Conservation (phyloP, 1,140 invertebrate genomes). For the Cotesia glomerata region DNA sequence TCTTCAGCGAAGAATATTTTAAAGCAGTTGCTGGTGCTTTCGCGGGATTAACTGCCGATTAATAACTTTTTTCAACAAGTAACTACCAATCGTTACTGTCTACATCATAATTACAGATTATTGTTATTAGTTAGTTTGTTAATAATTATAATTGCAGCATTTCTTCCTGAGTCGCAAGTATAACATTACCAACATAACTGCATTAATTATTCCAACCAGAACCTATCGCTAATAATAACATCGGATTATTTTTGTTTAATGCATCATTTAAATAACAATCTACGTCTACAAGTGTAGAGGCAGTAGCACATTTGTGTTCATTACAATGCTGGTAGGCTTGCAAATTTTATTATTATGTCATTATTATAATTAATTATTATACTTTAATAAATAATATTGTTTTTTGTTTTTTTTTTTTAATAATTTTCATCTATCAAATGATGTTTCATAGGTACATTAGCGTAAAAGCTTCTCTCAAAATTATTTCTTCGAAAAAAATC, state of each 20-base stretch:
- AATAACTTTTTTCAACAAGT: constrained; percentile 6
- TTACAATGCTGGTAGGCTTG: constrained; percentile 16
- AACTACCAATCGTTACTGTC: background rate
- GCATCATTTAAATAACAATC: background rate
- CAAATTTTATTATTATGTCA: constrained; percentile 17
- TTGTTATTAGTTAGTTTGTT: background rate
- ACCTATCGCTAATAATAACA: background rate
- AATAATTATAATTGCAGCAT: background rate
- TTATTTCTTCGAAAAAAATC: constrained; percentile 36
- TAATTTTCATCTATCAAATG: constrained; percentile 8
- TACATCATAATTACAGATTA: no score
- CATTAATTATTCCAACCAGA: background rate
- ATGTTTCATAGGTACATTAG: constrained; percentile 2
- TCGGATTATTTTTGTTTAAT: constrained; percentile 6
- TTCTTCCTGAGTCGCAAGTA: constrained; percentile 30
- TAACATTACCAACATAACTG: constrained; percentile 22
- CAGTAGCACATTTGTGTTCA: constrained; percentile 47
- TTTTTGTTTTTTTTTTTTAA: constrained; percentile 31
- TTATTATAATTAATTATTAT: background rate
- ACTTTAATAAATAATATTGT: background rate
- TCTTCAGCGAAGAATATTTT: constrained; percentile 29
- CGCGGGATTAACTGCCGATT: constrained; percentile 21
- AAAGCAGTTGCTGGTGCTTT: constrained; percentile 24
- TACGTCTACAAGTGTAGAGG: constrained; percentile 45
- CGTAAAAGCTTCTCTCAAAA: constrained; percentile 29